phyloP scores from a whole-genome alignment of 2,888 invertebrate genomes.

The Thereva nobilitata region DNA sequence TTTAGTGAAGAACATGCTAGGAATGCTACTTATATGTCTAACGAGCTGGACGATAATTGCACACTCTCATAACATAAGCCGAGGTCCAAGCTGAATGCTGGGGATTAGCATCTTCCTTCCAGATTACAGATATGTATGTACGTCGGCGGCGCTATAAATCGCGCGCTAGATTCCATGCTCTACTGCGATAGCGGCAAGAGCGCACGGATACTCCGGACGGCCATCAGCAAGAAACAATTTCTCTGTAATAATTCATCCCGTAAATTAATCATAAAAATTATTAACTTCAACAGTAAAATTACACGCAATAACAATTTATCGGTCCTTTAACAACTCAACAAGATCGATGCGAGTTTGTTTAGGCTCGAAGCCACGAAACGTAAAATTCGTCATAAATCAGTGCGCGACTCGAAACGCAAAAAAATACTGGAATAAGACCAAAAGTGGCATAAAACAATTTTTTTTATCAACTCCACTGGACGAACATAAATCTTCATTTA shows the following conservation, averaged over 20 bases:
- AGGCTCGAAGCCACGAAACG: slow-evolving; percentile 28
- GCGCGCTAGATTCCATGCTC: slow-evolving; percentile 1
- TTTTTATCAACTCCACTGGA: slow-evolving; percentile 18
- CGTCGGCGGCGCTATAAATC: too few relatives aligned
- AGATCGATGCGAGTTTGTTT: slow-evolving; percentile 33
- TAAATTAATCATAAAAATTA: slow-evolving; percentile 35
- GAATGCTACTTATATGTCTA: neutral
- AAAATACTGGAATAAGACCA: slow-evolving; percentile 3
- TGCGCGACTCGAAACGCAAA: slow-evolving; percentile 19
- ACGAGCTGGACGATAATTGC: neutral
- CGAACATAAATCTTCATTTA: slow-evolving; percentile 36
- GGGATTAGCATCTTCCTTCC: too few relatives aligned
- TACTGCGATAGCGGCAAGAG: slow-evolving; percentile 4
- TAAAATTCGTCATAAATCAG: slow-evolving; percentile 29
- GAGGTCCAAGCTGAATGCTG: neutral
- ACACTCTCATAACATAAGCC: slow-evolving; percentile 5
- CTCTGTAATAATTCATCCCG: slow-evolving; percentile 9
- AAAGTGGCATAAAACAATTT: neutral
- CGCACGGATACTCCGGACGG: neutral
- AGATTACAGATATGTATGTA: too few relatives aligned
- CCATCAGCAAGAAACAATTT: slow-evolving; percentile 10
- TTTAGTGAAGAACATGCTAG: neutral
- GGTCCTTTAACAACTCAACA: slow-evolving; percentile 32
- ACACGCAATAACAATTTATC: slow-evolving; percentile 34
- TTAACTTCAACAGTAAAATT: slow-evolving; percentile 34